These are phyloP conservation scores for Dolichopus griseipennis DNA, from an alignment of 2,888 invertebrate species.

Conservation along the genomic window DNA sequence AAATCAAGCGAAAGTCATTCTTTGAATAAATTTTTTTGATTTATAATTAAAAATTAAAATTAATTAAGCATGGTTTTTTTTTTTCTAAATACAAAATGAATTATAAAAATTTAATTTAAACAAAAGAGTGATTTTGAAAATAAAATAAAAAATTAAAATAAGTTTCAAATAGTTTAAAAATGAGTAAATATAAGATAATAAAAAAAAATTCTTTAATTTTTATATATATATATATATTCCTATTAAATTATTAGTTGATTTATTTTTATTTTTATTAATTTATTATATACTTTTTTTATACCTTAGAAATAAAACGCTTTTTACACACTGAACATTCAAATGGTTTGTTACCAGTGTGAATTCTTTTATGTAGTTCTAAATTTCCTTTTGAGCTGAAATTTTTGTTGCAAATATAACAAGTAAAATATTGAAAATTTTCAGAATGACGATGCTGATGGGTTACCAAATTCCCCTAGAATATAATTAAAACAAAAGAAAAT, in stretches of 20 bases:
- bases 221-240: not conserved
- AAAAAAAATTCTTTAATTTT: too few relatives aligned
- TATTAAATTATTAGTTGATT: not conserved
- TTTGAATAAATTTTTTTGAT: not conserved
- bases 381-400: constrained; percentile 4
- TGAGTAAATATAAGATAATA: too few relatives aligned
- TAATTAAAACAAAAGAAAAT: not conserved
- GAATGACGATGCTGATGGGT: constrained; percentile 1
- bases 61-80: not conserved
- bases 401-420: constrained; percentile 2
- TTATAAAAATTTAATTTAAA: not conserved
- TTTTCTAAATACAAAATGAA: not conserved
- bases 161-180: too few relatives aligned
- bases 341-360: constrained; percentile 16
- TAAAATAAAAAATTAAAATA: too few relatives aligned
- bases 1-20: constrained; percentile 4
- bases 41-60: not conserved
- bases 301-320: constrained; percentile 15
- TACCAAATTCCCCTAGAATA: not conserved
- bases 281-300: constrained; percentile 13
- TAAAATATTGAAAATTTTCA: constrained; percentile 2
- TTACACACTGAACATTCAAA: constrained; percentile 15
- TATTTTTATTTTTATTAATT: too few relatives aligned
- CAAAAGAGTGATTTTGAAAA: not conserved
- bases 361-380: constrained; percentile 14